Evolutionary conservation across 2,113 vertebrate species (phyloP), one percentile per base, ranked within the genome.

Genomic region (Sturnira hondurensis): DNA sequence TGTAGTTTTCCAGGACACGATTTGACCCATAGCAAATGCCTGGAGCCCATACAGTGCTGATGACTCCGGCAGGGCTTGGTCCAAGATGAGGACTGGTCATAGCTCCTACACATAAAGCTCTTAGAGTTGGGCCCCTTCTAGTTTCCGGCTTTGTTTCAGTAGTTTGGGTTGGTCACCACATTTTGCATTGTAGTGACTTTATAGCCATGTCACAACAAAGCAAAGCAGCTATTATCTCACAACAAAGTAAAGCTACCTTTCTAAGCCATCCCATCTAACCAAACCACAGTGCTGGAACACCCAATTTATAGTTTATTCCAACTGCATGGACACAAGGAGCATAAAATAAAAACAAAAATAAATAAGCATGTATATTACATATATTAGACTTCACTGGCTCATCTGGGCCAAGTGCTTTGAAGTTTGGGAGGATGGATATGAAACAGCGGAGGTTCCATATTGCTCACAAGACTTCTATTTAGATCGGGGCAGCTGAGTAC

Each of bases 301-400:
- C 97, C 98, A 98, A 98, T 98, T 98, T 98, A 98, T 97, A 97
- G 98, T 98, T 98, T 98, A 97, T 98, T 98, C 98, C 98, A 98
- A 98, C 95, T 36, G 70, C 31, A 3, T 97, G 98, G 98, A 98
- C 97, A 97, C 67, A 94, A 86, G 89, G 97, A 98, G 74, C 47
- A 86, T 98, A 98, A 98, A 98, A 97, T 94, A 92, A 97, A 95
- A 97, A 97, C 84, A 95, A 90, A 97, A 73, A 81, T 54, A 56
- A 22, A 56, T 56, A 56, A 56, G 20, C 20, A 56, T 56, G 22
- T 22, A 22, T 56, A 56, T 68, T 15, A 89, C 61, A 92, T 68
- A 82, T 96, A 95, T 76, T 16, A n/a, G 22, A 82, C 98, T 98
- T 98, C 94, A 96, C 88, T 97, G 97, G 86, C 94, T 98, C 88